Conservation (phyloP, 2,113 vertebrate genomes). For the Paramisgurnus dabryanus region DNA sequence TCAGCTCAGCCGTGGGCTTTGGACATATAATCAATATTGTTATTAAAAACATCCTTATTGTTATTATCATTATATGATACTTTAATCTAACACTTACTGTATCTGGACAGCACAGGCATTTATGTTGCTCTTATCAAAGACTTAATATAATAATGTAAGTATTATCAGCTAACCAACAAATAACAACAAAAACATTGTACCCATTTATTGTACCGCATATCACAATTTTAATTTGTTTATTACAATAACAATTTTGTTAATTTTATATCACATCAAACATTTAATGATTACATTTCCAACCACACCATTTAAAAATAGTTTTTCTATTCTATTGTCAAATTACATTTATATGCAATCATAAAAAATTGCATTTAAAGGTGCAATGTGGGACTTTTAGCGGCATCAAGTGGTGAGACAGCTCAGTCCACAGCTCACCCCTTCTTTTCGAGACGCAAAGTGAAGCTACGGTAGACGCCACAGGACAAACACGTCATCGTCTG, state of each 20-base stretch:
- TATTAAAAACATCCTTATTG: neutral
- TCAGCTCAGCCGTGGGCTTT: conserved; percentile 66
- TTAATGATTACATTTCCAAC: too few relatives aligned
- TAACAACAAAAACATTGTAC: neutral
- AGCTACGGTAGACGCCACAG: too few relatives aligned
- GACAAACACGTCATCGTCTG: too few relatives aligned
- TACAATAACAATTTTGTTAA: neutral
- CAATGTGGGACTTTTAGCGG: too few relatives aligned
- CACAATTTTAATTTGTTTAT: neutral
- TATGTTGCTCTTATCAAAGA: neutral
- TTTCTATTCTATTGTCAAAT: too few relatives aligned
- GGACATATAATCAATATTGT: conserved; percentile 57
- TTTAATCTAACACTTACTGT: neutral
- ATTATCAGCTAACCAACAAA: neutral
- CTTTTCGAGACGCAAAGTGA: too few relatives aligned
- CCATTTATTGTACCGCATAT: too few relatives aligned
- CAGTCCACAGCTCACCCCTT: too few relatives aligned
- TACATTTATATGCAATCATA: too few relatives aligned
- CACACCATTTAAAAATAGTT: too few relatives aligned
- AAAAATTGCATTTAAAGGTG: too few relatives aligned
- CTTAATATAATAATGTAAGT: neutral
- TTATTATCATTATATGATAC: neutral
- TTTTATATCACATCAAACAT: neutral
- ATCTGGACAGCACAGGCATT: neutral
- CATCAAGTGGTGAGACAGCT: too few relatives aligned